Evolutionary conservation across 2,888 invertebrate genomes (phyloP).

Genomic region (Spilarctia lutea): DNA sequence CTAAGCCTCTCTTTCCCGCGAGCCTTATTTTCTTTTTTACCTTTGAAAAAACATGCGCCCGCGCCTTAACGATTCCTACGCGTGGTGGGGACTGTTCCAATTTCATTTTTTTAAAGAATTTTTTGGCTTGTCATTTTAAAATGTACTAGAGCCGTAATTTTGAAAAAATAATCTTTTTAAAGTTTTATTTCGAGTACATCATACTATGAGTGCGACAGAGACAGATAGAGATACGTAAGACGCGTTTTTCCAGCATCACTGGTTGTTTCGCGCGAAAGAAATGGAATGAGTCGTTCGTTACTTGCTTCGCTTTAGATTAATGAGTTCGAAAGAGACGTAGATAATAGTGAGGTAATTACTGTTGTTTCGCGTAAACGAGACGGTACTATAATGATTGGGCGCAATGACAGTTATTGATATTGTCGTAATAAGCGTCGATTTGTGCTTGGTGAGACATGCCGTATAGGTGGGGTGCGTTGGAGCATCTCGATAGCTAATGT

Average conservation of each 20-base stretch:
- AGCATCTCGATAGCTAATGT: conserved; percentile 67
- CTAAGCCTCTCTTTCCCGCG: conserved; percentile 83
- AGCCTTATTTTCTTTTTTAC: conserved; percentile 79
- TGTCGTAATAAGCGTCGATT: conserved; percentile 76
- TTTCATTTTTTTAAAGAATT: conserved; percentile 67
- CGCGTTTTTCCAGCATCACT: conserved; percentile 60
- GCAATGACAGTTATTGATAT: conserved; percentile 85
- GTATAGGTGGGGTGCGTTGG: conserved; percentile 64
- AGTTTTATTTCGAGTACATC: conserved; percentile 64
- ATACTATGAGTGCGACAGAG: conserved; percentile 64
- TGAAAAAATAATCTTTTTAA: conserved; percentile 64
- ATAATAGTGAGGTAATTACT: conserved; percentile 79
- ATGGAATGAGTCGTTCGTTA: conserved; percentile 73
- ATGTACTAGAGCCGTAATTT: conserved; percentile 64
- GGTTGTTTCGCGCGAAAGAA: conserved; percentile 75
- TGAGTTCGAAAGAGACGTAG: conserved; percentile 82
- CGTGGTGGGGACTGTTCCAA: conserved; percentile 69
- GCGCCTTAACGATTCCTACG: conserved; percentile 71
- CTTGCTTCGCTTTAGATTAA: conserved; percentile 73
- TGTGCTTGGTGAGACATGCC: conserved; percentile 65
- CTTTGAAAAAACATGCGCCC: conserved; percentile 69
- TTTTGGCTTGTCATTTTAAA: conserved; percentile 72
- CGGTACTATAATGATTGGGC: conserved; percentile 80
- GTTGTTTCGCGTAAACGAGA: conserved; percentile 81
- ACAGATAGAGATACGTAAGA: conserved; percentile 55